Evolutionary conservation across 2,797 vertebrate genomes (phyloP).

Genomic region (Anableps anableps): DNA sequence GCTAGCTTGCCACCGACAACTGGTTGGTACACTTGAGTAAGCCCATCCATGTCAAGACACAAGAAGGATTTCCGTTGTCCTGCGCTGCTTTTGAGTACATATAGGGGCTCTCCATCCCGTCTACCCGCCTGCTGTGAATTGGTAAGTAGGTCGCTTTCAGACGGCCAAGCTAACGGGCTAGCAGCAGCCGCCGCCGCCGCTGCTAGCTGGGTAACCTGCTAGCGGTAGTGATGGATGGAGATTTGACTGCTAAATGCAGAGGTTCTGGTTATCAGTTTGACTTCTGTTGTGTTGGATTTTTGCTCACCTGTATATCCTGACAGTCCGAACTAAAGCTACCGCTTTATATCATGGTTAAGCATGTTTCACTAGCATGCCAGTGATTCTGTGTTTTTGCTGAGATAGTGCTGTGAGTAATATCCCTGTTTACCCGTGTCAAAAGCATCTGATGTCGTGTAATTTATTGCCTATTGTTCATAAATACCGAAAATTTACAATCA

Average conservation of each 20-base stretch:
- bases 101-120: constrained; percentile 45
- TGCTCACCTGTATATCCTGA: not conserved
- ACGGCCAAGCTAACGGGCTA: constrained; percentile 39
- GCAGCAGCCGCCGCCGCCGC: constrained; percentile 41
- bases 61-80: constrained; percentile 52
- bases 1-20: constrained; percentile 67
- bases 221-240: constrained; percentile 39
- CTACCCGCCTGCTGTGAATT: constrained; percentile 53
- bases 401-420: constrained; percentile 49
- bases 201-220: constrained; percentile 56
- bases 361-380: constrained; percentile 61
- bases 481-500: not conserved
- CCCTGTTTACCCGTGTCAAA: constrained; percentile 13
- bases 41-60: constrained; percentile 76
- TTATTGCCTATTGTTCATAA: not conserved
- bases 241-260: constrained; percentile 17
- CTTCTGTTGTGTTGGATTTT: not conserved
- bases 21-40: constrained; percentile 46
- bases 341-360: constrained; percentile 45
- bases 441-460: constrained; percentile 7
- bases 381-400: constrained; percentile 32
- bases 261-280: not conserved
- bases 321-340: constrained; percentile 31
- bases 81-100: constrained; percentile 60
- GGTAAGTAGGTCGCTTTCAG: constrained; percentile 67